phyloP scores from a whole-genome alignment of 1,140 invertebrate species.

The Arctopsyche grandis region DNA sequence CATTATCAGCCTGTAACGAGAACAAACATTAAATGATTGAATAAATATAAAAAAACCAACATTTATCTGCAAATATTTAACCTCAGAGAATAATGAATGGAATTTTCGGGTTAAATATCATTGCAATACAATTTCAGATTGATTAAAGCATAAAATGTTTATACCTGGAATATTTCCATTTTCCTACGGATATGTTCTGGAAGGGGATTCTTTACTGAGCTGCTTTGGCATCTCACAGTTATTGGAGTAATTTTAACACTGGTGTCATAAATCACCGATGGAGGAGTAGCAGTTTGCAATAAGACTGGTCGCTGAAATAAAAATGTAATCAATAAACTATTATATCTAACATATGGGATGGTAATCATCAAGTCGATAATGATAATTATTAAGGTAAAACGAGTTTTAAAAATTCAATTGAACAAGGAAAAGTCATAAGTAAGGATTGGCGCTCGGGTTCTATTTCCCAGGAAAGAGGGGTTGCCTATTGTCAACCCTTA shows the following conservation, averaged over 20 bases:
- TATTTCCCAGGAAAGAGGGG: too few relatives aligned
- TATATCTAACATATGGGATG: too few relatives aligned
- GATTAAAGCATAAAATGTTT: background rate
- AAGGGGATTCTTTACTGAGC: constrained; percentile 38
- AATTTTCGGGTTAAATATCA: too few relatives aligned
- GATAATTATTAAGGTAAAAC: background rate
- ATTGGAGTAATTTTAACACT: constrained; percentile 43
- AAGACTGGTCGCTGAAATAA: constrained; percentile 19
- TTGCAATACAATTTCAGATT: background rate
- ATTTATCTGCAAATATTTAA: too few relatives aligned
- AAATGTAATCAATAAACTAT: background rate
- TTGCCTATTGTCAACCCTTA: too few relatives aligned
- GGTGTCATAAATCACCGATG: constrained; percentile 39
- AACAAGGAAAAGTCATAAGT: too few relatives aligned
- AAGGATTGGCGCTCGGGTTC: too few relatives aligned
- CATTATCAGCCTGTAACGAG: constrained; percentile 44
- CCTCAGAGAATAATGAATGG: too few relatives aligned
- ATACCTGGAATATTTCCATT: constrained; percentile 51
- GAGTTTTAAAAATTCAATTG: too few relatives aligned
- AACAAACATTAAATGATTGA: background rate
- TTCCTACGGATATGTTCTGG: constrained; percentile 18
- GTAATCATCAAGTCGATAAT: too few relatives aligned
- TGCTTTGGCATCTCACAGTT: background rate
- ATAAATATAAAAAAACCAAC: background rate
- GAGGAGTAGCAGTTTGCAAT: background rate